Conservation (phyloP, 2,113 vertebrate genomes). For the Orcinus orca region DNA sequence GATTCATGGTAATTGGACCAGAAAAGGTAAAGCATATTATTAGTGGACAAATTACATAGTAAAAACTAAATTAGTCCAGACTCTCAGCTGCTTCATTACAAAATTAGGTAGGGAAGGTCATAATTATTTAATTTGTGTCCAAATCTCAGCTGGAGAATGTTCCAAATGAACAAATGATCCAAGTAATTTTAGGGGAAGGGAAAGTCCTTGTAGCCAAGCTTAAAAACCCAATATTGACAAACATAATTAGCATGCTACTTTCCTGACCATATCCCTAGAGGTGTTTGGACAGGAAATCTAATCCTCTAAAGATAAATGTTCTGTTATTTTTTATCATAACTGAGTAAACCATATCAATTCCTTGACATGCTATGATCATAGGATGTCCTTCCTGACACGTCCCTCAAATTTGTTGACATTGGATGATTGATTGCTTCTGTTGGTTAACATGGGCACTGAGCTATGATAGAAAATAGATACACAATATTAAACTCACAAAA, state of each 20-base stretch:
- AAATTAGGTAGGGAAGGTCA: constrained; percentile 16
- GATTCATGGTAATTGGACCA: neutral
- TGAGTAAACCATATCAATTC: neutral
- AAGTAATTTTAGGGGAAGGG: constrained; percentile 11
- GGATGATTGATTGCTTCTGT: neutral
- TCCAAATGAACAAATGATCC: constrained; percentile 27
- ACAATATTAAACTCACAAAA: neutral
- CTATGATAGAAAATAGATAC: neutral
- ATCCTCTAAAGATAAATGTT: neutral
- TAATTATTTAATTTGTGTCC: constrained; percentile 46
- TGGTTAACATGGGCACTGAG: neutral
- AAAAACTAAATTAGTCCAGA: constrained; percentile 47
- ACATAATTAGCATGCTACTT: neutral
- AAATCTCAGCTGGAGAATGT: neutral
- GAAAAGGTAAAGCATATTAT: constrained; percentile 30
- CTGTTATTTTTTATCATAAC: neutral
- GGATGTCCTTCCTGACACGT: neutral
- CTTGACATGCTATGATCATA: neutral
- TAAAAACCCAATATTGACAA: neutral
- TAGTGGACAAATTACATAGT: constrained; percentile 31
- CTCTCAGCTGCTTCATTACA: constrained; percentile 7
- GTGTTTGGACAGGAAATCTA: neutral
- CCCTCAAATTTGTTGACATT: neutral
- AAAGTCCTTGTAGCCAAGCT: neutral
- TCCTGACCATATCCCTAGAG: neutral